A percentile compares a stretch with the other conserved stretches of the same genome.
Evolutionary conservation across 2,113 vertebrate species (phyloP).

Genomic region (Hippocampus comes): DNA sequence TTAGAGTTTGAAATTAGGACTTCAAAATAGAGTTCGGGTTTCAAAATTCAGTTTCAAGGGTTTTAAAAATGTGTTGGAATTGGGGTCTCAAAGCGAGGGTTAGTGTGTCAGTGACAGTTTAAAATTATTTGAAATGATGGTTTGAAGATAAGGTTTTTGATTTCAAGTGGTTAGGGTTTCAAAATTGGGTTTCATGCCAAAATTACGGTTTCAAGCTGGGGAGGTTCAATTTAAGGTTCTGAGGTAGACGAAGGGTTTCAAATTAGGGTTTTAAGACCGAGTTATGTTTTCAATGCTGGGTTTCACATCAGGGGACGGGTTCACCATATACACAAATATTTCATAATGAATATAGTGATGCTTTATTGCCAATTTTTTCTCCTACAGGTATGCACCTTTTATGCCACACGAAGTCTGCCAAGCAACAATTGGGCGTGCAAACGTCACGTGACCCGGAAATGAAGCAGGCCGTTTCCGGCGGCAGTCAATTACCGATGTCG

Average conservation of each 20-base stretch:
- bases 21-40: background rate
- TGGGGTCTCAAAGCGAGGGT: no score
- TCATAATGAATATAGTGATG: no score
- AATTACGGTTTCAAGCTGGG: background rate
- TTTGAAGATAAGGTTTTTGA: no score
- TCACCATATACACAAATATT: no score
- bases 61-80: no score
- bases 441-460: background rate
- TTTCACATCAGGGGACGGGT: background rate
- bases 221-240: background rate
- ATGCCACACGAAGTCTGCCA: background rate
- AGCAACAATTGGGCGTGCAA: background rate
- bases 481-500: no score
- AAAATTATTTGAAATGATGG: no score
- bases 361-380: no score
- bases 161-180: no score
- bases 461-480: background rate
- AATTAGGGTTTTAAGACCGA: background rate
- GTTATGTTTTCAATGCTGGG: background rate
- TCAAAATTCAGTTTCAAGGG: background rate
- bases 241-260: background rate
- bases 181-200: background rate
- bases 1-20: background rate
- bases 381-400: no score
- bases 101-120: no score